Base-by-base conservation (phyloP, 2,888 invertebrate genomes). In the Troglohyphantes excavatus region DNA sequence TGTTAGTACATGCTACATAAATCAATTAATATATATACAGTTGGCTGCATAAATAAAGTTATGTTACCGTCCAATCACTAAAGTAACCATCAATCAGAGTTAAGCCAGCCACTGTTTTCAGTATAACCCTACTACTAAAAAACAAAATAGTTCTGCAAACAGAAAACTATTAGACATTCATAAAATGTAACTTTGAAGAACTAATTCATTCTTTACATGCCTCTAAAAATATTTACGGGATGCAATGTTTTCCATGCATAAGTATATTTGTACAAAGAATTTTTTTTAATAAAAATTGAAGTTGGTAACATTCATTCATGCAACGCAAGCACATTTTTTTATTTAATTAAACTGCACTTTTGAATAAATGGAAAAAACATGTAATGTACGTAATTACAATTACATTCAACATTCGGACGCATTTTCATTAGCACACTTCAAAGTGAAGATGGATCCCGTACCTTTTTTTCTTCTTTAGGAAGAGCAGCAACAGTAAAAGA, bases 391-490 rank as follows among this genome's bases (percentile, higher is more conserved):
- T 78, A 78, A 78, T 78, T 65, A 82, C 82, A 82, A 82, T 70
- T 70, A 70, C 70, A 70, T 82, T 82, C 82, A 82, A 82, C 82
- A 82, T 72, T 83, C 73, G 59, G 83, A 72, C 46, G 27, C 53
- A 70, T 76, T 67, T 86, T 53, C 78, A 86, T 65, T 78, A 86
- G 72, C 67, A 86, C 85, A 81, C 70, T 43, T 67, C 76, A 82
- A 89, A 82, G 82, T 82, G 68, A 89, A 89, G 81, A 89, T 63
- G 79, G 72, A 82, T 76, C 68, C 72, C 89, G 68, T 90, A 90
- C 89, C 89, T 84, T 90, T 90, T 61, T 90, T 83, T 84, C 89
- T 90, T 90, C 89, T 90, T 83, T 89, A 61, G 61, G 17, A 72
- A 72, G 29, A 33, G 89, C 89, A 83, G 89, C 89, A 90, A 43